These are phyloP conservation scores for Netelia fuscicornis DNA, from an alignment of 2,888 invertebrate species.

Conservation along the genomic window DNA sequence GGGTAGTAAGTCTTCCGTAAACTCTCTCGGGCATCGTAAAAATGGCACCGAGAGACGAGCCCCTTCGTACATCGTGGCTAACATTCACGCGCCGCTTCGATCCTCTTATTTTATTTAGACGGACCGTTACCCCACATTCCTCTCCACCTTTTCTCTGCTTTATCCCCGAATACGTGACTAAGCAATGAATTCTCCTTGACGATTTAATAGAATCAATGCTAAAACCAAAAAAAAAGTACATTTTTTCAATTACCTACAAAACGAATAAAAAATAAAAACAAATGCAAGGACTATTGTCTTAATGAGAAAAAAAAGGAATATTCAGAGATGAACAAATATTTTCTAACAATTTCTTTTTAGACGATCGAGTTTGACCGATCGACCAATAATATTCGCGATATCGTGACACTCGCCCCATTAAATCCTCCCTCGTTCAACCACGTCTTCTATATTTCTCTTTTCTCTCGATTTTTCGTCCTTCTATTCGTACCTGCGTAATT, in stretches of 20 bases:
- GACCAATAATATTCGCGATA: background rate
- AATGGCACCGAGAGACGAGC: slow-evolving; percentile 9
- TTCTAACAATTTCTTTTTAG: background rate
- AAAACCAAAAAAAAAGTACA: background rate
- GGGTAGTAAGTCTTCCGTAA: background rate
- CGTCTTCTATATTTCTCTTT: slow-evolving; percentile 7
- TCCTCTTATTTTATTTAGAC: background rate
- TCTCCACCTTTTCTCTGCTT: background rate
- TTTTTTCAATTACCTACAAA: background rate
- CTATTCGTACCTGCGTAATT: background rate
- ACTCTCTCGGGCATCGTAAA: slow-evolving; percentile 35
- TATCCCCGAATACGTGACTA: background rate
- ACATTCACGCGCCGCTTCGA: slow-evolving; percentile 3
- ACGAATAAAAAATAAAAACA: background rate
- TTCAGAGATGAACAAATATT: background rate
- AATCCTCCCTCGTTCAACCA: background rate
- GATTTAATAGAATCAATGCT: background rate
- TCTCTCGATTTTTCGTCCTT: background rate
- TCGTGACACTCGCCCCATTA: background rate
- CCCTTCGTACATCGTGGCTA: slow-evolving; percentile 7
- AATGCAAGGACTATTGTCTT: background rate
- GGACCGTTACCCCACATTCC: background rate
- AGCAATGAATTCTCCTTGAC: background rate
- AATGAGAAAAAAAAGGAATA: background rate
- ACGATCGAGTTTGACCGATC: background rate